Evolutionary conservation across 2,113 vertebrate genomes (phyloP).

Genomic region (Heptranchias perlo): DNA sequence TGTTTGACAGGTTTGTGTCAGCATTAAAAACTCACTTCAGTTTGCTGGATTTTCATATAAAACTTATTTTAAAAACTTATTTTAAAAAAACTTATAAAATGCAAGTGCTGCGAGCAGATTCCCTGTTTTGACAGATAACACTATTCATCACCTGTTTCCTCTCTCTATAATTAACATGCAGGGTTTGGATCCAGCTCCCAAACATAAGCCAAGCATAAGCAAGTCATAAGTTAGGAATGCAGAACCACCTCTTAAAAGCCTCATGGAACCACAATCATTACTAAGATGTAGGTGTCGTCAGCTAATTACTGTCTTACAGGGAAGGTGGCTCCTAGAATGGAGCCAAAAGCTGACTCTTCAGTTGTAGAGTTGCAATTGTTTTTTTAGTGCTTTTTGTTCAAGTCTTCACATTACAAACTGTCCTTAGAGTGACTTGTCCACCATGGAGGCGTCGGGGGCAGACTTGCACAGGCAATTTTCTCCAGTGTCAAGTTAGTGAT

Average conservation of each 20-base stretch:
- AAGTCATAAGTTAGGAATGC: constrained; percentile 3
- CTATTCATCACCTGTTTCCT: too few relatives aligned
- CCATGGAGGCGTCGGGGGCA: background rate
- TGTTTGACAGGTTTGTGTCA: background rate
- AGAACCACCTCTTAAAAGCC: background rate
- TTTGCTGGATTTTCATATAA: background rate
- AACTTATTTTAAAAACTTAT: background rate
- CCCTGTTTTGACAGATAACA: background rate
- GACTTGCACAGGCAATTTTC: background rate
- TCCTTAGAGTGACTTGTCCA: background rate
- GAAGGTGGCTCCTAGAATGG: background rate
- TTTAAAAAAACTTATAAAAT: background rate
- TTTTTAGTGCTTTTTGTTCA: background rate
- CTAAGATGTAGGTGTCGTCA: constrained; percentile 5
- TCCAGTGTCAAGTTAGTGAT: background rate
- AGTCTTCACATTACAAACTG: background rate
- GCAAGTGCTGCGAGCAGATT: background rate
- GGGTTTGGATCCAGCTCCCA: background rate
- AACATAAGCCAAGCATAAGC: background rate
- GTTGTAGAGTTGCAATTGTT: background rate
- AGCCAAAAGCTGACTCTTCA: constrained; percentile 13
- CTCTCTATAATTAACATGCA: background rate
- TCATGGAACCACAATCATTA: background rate
- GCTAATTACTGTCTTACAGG: background rate
- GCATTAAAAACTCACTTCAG: background rate